Evolutionary conservation across 2,888 invertebrate species (phyloP), one percentile per base, ranked within the genome.

Genomic region (Drosophila monieri): DNA sequence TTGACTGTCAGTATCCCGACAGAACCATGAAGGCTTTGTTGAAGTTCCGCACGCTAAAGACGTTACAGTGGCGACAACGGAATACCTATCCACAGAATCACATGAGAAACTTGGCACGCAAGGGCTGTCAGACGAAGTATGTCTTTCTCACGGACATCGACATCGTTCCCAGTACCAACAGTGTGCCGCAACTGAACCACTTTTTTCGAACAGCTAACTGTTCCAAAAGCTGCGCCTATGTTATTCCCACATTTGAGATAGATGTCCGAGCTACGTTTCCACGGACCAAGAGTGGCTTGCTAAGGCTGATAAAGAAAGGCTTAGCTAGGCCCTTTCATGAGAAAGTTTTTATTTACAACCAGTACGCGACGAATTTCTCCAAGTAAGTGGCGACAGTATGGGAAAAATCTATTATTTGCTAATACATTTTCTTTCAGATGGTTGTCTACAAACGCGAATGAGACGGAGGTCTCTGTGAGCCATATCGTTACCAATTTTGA

Each of bases 261-360:
- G 97, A 97, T 89, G 94, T 94, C 61, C 93, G 96, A 61, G 96
- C 96, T 1, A 93, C 93, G 49, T 96, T 97, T 89, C 97, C 97
- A 0, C 91, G 93, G n/a, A 96, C 95, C 87, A 97, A 97, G 91
- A 94, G 94, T 18, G 96, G 96, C 79, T 91, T 97, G 62, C 92
- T 97, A 55, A 92, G 96, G 57, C 92, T 97, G 69, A 95, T 96
- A 1, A 94, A 93, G 83, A 95, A 95, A 86, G 96, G 96, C 54
- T 92, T 97, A 51, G 97, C 97, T 0, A 93, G 97, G 90, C 97
- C 97, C 0, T 97, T 97, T 89, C 97, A 97, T 90, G 95, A 96
- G 86, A 97, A 97, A 92, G 96, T 97, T 68, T 97, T 97, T 91
- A 96, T 97, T 81, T 96, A 96, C 90, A 97, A 97, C 90, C 97